Evolutionary conservation across 2,888 invertebrate species (phyloP), one percentile per base, ranked within the genome.

Genomic region (Chalcis sispes): DNA sequence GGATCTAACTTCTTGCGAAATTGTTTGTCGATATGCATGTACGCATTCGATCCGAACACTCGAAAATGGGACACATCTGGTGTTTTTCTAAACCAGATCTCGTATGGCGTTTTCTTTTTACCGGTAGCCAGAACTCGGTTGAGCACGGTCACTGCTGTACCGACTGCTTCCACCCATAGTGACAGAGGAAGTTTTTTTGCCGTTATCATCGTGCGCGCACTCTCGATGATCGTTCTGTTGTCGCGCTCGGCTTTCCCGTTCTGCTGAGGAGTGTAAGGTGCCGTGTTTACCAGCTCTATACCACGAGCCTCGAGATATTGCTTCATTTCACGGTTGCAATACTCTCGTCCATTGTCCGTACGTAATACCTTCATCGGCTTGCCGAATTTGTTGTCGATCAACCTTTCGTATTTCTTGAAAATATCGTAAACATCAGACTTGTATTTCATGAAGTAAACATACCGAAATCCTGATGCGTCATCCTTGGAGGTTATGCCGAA

Each of bases 401-500:
- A 2, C 1, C 25, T 29, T 0, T 79, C 72, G 32, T 72, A 81
- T 46, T 80, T 75, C 70, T 79, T 77, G 46, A 82, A 82, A 25
- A 56, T 36, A 2, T 80, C 72, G 29, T 77, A 78, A 23, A 81
- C 76, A 58, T 40, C 61, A 15, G 61, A 61, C 1, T 61, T 61
- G 42, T 61, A 8, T 18, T 18, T n/a, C 2, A 83, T 5, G 46
- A 83, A 81, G 32, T 70, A 80, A 0, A 80, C 78, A 25, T 62
- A 75, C 32, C 69, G 50, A 48, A 56, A 81, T 0, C 69, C 67
- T 0, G 80, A 73, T 15, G 56, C 29, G n/a, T 80, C 75, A 46
- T 81, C 79, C 7, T 77, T 79, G 32, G 79, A 79, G 3, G 72
- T 54, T 0, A 79, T 36, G n/a, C 78, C 72, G 65, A 76, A 82